Base-by-base conservation (phyloP, 1,140 invertebrate genomes). In the Tetraneura akinire region DNA sequence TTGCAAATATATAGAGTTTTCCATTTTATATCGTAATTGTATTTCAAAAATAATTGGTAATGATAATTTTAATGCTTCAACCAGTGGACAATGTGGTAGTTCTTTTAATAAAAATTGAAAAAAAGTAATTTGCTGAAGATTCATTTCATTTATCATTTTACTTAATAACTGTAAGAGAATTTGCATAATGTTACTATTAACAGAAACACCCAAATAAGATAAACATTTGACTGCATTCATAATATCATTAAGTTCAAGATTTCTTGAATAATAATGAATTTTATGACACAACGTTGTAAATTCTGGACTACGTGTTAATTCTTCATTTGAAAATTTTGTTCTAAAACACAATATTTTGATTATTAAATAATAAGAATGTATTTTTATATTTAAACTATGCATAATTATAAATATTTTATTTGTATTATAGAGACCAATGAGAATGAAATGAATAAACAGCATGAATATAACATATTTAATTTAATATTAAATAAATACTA, bases 41-140 rank as follows among this genome's bases (percentile, higher is more conserved):
- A 88, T 86, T 84, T 91, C 88, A 84, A 91, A 91, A 2, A 89
- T 88, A 18, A 90, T 83, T 0, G 90, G 90, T 23, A 92, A 80
- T 8, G 91, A 90, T 11, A 89, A 84, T 81, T 86, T 85, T 8
- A 92, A 82, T 3, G 90, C 90, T 70, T 90, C 87, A 0, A 88
- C 85, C 21, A 92, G 84, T 82, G 90, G 88, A 53, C 87, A 88
- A 10, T 45, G 68, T 62, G 85, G 47, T 21, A 86, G 84, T 66
- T 86, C 84, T 14, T 85, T 85, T 1, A 92, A 82, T 37, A 91
- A 81, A 83, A 88, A 89, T 82, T 90, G 85, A 21, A 91, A 70
- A 83, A 89, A 90, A 71, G 88, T 88, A 66, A 92, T 89, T 82
- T 91, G 87, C 16, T 87, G 82, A n/a, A 90, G 83, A 74, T 86